Percentiles rank a stretch among this genome's conserved stretches.
phyloP scores from a whole-genome alignment of 2,113 vertebrate species.

The Lepisosteus osseus region DNA sequence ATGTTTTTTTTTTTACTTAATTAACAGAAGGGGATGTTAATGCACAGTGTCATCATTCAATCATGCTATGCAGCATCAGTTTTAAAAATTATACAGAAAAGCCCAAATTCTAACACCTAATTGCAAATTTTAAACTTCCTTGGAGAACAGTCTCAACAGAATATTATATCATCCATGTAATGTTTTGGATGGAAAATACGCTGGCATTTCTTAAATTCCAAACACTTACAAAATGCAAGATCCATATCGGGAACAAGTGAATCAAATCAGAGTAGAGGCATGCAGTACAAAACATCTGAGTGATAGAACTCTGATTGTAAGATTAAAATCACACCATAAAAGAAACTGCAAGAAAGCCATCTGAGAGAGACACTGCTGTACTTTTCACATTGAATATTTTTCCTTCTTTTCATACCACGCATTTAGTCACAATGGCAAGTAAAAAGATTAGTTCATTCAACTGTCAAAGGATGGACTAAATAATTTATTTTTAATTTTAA shows the following conservation, averaged over 20 bases:
- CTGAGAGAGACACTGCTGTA: slow-evolving; percentile 6
- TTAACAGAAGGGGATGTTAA: no score
- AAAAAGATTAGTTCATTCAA: slow-evolving; percentile 21
- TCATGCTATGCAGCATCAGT: no score
- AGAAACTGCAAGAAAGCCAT: background rate
- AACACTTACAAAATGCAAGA: background rate
- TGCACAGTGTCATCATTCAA: no score
- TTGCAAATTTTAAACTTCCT: no score
- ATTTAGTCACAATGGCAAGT: slow-evolving; percentile 16
- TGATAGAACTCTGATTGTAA: background rate
- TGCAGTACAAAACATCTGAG: slow-evolving; percentile 12
- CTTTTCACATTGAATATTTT: background rate
- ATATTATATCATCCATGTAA: no score
- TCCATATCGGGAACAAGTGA: background rate
- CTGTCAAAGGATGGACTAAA: slow-evolving; percentile 11
- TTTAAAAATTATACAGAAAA: no score
- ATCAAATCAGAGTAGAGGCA: slow-evolving; percentile 9
- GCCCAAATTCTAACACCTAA: no score
- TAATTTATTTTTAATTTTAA: background rate
- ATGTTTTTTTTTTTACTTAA: no score
- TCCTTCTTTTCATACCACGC: slow-evolving; percentile 14
- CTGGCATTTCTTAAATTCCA: background rate
- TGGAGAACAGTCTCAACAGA: no score
- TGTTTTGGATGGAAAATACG: no score
- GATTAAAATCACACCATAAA: background rate